Base-by-base conservation (phyloP, 2,113 vertebrate species). In the Spermophilus dauricus region DNA sequence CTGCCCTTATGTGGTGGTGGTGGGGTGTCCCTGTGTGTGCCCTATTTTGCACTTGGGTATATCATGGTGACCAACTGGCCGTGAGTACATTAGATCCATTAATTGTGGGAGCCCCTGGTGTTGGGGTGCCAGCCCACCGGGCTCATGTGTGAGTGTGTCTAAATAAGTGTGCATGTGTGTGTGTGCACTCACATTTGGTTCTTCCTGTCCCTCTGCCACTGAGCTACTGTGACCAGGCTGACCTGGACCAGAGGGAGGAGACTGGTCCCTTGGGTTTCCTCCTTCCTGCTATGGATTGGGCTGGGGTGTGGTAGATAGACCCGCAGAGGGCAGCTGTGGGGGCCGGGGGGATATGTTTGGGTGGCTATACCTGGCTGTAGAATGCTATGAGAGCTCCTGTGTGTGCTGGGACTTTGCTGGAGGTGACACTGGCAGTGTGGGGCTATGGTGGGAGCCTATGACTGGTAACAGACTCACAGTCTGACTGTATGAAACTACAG, bases 401-500 rank as follows among this genome's bases (percentile, higher is more conserved):
- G 20, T 93, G 39, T 91, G 94, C 28, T 58, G 69, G 51, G 30
- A 78, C 63, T 65, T 37, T 76, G 69, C 51, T 80, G 76, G 67
- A 61, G 77, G 56, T 6, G 22, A 91, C 89, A 24, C 34, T 67
- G 39, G 67, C 1, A 16, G 2, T 65, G 13, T 56, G 13, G 30
- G 53, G 51, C 42, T 82, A 18, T 4, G 11, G 61, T 63, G 58
- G 63, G 53, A 73, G n/a, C 8, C 1, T 1, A 22, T 96, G 94
- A 94, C 88, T 85, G 91, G 56, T 89, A 82, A 92, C 89, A 96
- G 73, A 89, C 37, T 95, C 88, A 83, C 58, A 51, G 85, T 97
- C 90, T 96, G 97, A 96, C 86, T 95, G 42, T 95, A 51, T 94
- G 88, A 97, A 97, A 91, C 93, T 96, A 73, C 81, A 5, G 48